These are phyloP conservation scores for Mola mola DNA, from an alignment of 2,113 vertebrate genomes.

Conservation along the genomic window DNA sequence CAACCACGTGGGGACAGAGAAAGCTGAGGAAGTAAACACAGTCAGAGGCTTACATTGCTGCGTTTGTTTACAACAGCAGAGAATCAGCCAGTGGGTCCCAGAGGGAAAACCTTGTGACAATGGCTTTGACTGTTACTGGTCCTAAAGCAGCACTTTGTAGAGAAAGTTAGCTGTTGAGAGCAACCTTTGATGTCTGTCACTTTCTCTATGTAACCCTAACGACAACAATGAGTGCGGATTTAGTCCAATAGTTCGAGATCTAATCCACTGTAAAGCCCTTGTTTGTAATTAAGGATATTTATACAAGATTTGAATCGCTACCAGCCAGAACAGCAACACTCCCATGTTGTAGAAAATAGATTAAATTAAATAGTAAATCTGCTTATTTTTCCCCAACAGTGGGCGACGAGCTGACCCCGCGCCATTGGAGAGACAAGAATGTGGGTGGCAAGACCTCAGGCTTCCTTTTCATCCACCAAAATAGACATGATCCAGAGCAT, in stretches of 20 bases:
- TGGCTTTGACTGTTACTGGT: constrained; percentile 32
- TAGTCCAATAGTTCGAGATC: neutral
- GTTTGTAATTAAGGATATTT: neutral
- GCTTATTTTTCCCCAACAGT: constrained; percentile 1
- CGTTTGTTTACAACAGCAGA: constrained; percentile 60
- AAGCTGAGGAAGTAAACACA: constrained; percentile 63
- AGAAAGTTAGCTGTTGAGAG: constrained; percentile 5
- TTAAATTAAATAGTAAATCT: neutral
- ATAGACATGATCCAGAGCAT: constrained; percentile 41
- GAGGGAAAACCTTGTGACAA: constrained; percentile 33
- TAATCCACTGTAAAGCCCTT: neutral
- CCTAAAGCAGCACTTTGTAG: constrained; percentile 10
- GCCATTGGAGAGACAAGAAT: constrained; percentile 46
- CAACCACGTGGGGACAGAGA: constrained; percentile 34
- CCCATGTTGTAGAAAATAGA: neutral
- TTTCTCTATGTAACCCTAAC: too few relatives aligned
- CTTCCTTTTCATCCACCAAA: constrained; percentile 37
- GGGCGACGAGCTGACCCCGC: constrained; percentile 11
- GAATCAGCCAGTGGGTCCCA: constrained; percentile 43
- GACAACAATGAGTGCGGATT: neutral
- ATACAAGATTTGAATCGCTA: neutral
- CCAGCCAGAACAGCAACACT: neutral
- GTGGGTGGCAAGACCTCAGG: constrained; percentile 49
- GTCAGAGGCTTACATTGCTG: constrained; percentile 49
- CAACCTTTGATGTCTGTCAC: constrained; percentile 17